These are phyloP conservation scores for Thamnaconus septentrionalis DNA, from an alignment of 2,113 vertebrate species.

Conservation along the genomic window DNA sequence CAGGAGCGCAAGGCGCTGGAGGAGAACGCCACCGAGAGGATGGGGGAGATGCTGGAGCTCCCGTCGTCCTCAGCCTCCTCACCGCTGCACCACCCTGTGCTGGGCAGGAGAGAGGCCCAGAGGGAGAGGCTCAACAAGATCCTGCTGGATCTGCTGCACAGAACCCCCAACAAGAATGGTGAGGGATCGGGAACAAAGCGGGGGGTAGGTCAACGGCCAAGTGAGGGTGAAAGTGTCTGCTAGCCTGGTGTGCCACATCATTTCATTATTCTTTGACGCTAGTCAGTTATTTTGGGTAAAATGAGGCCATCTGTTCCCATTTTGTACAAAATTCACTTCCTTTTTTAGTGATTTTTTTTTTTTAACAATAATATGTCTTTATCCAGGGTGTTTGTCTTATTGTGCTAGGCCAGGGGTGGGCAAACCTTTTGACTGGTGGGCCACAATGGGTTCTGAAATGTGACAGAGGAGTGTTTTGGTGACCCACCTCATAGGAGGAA, in stretches of 20 bases:
- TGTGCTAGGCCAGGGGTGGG: no score
- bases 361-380: no score
- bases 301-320: no score
- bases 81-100: conserved; percentile 64
- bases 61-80: conserved; percentile 68
- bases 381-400: no score
- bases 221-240: conserved; percentile 13
- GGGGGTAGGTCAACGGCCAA: conserved; percentile 57
- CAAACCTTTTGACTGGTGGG: no score
- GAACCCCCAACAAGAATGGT: conserved; percentile 95
- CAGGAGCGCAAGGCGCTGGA: conserved; percentile 79
- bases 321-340: no score
- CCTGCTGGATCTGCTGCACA: conserved; percentile 89
- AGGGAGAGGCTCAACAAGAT: conserved; percentile 95
- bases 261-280: no score
- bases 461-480: no score
- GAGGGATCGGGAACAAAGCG: conserved; percentile 69
- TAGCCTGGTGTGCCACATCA: background rate
- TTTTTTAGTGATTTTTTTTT: no score
- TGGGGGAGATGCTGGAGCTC: conserved; percentile 66
- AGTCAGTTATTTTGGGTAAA: no score
- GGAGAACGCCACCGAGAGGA: conserved; percentile 52
- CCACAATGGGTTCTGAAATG: no score
- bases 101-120: conserved; percentile 84
- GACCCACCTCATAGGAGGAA: no score